These are phyloP conservation scores for Phainopepla nitens DNA, from an alignment of 2,113 vertebrate species.

Conservation along the genomic window DNA sequence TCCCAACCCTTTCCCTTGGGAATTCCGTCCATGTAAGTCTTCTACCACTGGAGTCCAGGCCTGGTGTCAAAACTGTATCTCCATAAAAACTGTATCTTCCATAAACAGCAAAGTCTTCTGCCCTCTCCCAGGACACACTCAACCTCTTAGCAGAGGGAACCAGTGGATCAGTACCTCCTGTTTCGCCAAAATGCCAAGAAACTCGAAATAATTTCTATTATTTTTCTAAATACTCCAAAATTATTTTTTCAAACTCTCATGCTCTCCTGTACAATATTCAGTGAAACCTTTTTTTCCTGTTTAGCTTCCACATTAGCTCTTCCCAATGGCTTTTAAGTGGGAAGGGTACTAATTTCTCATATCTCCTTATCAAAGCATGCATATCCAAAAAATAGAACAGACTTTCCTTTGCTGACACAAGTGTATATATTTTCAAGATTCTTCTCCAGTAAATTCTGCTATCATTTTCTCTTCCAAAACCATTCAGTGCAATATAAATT, in stretches of 20 bases:
- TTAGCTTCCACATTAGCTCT: background rate
- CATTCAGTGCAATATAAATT: background rate
- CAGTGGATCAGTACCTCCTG: background rate
- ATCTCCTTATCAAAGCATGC: background rate
- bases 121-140: background rate
- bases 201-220: background rate
- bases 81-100: background rate
- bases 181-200: background rate
- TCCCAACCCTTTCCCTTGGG: background rate
- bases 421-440: background rate
- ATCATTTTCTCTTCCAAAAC: background rate
- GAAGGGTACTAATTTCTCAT: background rate
- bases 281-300: background rate
- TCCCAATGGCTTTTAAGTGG: background rate
- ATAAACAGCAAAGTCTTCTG: background rate
- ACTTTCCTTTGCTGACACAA: background rate
- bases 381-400: background rate
- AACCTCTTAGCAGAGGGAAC: background rate
- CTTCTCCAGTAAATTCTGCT: background rate
- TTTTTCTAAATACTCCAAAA: background rate
- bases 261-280: background rate
- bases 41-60: background rate
- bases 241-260: background rate
- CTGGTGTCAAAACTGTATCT: background rate
- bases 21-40: background rate